Percentiles rank a stretch among this genome's conserved stretches.
phyloP scores from a whole-genome alignment of 2,888 invertebrate species.

The Dioctria linearis region DNA sequence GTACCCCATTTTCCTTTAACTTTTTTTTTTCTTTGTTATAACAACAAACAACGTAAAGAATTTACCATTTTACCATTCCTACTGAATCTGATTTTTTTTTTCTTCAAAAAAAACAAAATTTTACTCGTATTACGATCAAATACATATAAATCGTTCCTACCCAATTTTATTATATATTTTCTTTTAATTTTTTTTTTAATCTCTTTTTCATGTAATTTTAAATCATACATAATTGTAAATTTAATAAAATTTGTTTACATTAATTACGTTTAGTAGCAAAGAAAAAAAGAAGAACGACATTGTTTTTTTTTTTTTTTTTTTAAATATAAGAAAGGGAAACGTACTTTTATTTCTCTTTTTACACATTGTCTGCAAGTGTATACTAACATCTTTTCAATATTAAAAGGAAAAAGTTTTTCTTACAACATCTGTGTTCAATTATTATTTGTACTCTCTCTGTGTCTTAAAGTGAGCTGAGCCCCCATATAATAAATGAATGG shows the following conservation, averaged over 20 bases:
- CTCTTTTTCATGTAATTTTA: too few species aligned
- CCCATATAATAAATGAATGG: not conserved
- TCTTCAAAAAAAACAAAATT: conserved; percentile 30
- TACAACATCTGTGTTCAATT: conserved; percentile 2
- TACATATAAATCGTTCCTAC: conserved; percentile 52
- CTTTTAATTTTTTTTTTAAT: not conserved
- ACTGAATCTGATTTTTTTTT: not conserved
- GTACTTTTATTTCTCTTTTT: conserved; percentile 62
- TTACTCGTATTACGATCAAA: conserved; percentile 57
- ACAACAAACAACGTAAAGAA: not conserved
- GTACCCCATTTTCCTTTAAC: not conserved
- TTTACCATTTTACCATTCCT: not conserved
- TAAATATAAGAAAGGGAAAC: conserved; percentile 11
- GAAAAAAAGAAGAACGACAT: not conserved
- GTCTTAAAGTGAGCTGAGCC: not conserved
- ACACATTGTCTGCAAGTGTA: conserved; percentile 74
- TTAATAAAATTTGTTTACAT: not conserved
- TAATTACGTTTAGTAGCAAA: conserved; percentile 3
- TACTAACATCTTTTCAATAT: conserved; percentile 61
- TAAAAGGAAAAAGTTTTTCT: conserved; percentile 7
- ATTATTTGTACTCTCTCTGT: conserved; percentile 30
- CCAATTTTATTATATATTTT: conserved; percentile 46
- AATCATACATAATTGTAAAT: not conserved
- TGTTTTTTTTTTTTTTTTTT: not conserved
- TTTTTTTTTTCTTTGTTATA: conserved; percentile 38